Percentiles rank a stretch among this genome's conserved stretches.
phyloP scores from a whole-genome alignment of 2,888 invertebrate species.

The Blastobasis adustella region DNA sequence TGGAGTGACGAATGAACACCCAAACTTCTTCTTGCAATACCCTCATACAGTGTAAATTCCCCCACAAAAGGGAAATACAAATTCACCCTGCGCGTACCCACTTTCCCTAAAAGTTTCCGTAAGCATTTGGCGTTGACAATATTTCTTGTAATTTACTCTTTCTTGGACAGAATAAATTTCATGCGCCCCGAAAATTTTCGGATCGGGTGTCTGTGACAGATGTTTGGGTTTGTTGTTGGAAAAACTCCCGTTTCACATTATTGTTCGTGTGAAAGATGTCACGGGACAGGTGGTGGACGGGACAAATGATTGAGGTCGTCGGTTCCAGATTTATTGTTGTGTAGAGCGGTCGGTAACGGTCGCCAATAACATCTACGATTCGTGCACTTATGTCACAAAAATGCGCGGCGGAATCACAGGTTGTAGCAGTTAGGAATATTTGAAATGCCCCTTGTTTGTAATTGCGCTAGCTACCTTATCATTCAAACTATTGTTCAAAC shows the following conservation, averaged over 20 bases:
- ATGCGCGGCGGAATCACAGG: too few species aligned
- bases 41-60: conserved; percentile 14
- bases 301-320: conserved; percentile 11
- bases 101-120: conserved; percentile 23
- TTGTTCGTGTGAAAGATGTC: too few species aligned
- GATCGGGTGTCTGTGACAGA: conserved; percentile 43
- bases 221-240: conserved; percentile 33
- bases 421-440: too few species aligned
- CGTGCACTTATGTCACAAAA: too few species aligned
- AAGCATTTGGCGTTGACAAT: conserved; percentile 51
- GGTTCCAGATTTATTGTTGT: conserved; percentile 14
- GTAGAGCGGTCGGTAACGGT: not conserved
- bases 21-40: too few species aligned
- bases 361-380: too few species aligned
- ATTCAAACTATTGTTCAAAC: too few species aligned
- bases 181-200: conserved; percentile 20
- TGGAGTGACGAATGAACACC: too few species aligned
- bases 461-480: too few species aligned
- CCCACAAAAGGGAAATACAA: conserved; percentile 27
- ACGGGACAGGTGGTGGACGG: too few species aligned
- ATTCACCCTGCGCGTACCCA: conserved; percentile 21
- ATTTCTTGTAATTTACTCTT: conserved; percentile 65
- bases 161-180: conserved; percentile 60
- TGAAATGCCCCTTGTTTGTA: too few species aligned
- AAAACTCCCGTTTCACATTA: too few species aligned